These are phyloP conservation scores for Bombus terrestris DNA, from an alignment of 1,140 invertebrate genomes.

Conservation along the genomic window DNA sequence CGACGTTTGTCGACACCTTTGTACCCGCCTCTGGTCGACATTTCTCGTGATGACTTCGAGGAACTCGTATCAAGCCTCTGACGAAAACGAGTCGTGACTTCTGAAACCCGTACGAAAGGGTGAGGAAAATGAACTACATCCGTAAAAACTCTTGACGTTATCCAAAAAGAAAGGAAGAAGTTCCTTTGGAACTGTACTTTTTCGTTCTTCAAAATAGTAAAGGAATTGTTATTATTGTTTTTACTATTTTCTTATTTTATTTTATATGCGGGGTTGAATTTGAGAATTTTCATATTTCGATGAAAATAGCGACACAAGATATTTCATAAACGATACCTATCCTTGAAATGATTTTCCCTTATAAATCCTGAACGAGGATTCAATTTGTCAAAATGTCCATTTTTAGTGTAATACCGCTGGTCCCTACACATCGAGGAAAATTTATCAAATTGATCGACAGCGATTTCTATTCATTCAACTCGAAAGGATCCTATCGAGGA, in stretches of 20 bases:
- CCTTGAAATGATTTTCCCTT: no score
- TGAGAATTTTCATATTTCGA: no score
- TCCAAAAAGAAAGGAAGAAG: not conserved
- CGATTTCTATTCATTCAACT: not conserved
- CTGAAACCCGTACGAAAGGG: not conserved
- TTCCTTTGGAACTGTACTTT: not conserved
- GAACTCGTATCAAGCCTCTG: not conserved
- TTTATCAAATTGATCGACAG: not conserved
- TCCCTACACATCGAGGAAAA: not conserved
- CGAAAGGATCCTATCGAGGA: no score
- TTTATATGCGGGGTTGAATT: no score
- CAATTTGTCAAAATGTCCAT: no score
- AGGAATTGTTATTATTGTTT: not conserved
- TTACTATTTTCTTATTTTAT: no score
- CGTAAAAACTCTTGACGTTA: not conserved
- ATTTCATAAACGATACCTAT: no score
- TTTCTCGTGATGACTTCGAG: not conserved
- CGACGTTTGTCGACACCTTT: constrained; percentile 25
- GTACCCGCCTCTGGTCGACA: not conserved
- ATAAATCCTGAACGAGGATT: no score
- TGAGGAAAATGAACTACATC: not conserved
- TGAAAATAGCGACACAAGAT: no score
- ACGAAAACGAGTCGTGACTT: constrained; percentile 10
- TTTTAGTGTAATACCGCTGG: no score
- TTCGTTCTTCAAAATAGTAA: not conserved